A percentile compares a stretch with the other conserved stretches of the same genome.
Evolutionary conservation across 2,888 invertebrate genomes (phyloP).

Genomic region (Oscheius sp.): DNA sequence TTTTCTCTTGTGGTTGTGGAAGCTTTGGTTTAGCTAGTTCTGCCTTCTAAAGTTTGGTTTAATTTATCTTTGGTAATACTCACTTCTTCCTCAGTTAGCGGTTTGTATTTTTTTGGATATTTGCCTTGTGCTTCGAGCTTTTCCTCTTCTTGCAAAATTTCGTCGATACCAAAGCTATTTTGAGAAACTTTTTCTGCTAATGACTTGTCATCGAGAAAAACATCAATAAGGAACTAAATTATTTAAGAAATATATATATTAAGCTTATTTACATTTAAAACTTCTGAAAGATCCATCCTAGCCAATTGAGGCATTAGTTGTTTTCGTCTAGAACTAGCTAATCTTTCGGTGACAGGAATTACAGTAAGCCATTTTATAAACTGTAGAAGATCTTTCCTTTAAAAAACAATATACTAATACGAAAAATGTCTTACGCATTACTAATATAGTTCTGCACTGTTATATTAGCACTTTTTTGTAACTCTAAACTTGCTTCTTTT

Average conservation of each 20-base stretch:
- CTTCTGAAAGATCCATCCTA: neutral
- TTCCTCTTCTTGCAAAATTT: neutral
- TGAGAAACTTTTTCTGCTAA: neutral
- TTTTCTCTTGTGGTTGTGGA: neutral
- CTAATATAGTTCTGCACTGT: neutral
- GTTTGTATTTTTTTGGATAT: too few species aligned
- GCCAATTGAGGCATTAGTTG: neutral
- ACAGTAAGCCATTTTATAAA: constrained; percentile 20
- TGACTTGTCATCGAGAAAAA: neutral
- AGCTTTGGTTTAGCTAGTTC: too few species aligned
- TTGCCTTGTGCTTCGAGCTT: neutral
- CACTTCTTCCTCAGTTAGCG: neutral
- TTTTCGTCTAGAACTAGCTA: neutral
- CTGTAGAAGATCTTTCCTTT: neutral
- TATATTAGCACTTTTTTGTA: constrained; percentile 3
- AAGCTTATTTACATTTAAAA: neutral
- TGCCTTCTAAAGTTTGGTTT: too few species aligned
- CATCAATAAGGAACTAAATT: constrained; percentile 15
- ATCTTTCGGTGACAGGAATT: neutral
- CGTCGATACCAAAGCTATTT: constrained; percentile 1
- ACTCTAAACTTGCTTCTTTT: too few species aligned
- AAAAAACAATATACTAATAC: neutral
- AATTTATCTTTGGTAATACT: neutral
- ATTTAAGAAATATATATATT: neutral
- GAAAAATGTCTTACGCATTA: constrained; percentile 1